Percentiles rank a stretch among this genome's conserved stretches.
phyloP scores from a whole-genome alignment of 2,113 vertebrate genomes.

The Hydrolagus affinis region DNA sequence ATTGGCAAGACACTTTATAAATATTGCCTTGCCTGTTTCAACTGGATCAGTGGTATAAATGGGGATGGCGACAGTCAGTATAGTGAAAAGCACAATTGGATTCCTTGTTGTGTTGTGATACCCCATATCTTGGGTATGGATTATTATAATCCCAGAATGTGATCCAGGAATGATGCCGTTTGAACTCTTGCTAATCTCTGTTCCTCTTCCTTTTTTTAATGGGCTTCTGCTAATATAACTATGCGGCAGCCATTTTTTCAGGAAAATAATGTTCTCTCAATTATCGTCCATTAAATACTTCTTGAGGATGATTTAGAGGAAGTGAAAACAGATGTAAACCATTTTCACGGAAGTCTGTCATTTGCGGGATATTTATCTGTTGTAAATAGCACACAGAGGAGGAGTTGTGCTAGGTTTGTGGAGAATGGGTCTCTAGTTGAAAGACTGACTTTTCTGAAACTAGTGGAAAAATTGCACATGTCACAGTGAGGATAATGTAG shows the following conservation, averaged over 20 bases:
- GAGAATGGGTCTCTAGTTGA: slow-evolving; percentile 11
- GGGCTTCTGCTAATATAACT: neutral
- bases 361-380: slow-evolving; percentile 30
- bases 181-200: neutral
- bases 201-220: neutral
- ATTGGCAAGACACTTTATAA: too few species aligned
- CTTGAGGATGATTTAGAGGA: slow-evolving; percentile 28
- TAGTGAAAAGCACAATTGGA: neutral
- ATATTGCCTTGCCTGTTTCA: neutral
- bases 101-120: neutral
- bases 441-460: slow-evolving; percentile 4
- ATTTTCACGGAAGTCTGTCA: slow-evolving; percentile 29
- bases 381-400: slow-evolving; percentile 24
- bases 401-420: neutral
- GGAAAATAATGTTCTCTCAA: slow-evolving; percentile 24
- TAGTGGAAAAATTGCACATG: slow-evolving; percentile 6
- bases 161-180: neutral
- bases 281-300: slow-evolving; percentile 24
- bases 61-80: neutral
- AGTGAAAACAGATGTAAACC: slow-evolving; percentile 31
- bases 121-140: neutral
- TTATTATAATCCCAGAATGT: neutral
- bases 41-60: neutral
- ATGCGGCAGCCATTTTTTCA: neutral
- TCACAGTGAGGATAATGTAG: neutral